phyloP scores from a whole-genome alignment of 2,113 vertebrate genomes.

The Madoqua kirkii region DNA sequence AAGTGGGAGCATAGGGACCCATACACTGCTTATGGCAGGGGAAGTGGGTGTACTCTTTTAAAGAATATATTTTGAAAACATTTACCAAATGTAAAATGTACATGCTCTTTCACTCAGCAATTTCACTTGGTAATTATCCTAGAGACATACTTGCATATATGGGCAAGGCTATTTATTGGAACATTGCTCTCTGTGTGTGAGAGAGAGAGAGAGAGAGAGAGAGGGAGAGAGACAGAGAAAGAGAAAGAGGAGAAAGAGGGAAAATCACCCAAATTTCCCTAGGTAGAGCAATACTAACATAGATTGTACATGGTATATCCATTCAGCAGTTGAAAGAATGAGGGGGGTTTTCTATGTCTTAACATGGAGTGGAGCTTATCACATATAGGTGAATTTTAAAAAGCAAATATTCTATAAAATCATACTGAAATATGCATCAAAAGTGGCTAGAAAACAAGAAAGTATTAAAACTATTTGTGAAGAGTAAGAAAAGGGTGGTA shows the following conservation, averaged over 20 bases:
- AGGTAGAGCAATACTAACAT: neutral
- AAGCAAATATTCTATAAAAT: neutral
- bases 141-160: neutral
- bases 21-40: neutral
- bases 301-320: neutral
- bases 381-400: neutral
- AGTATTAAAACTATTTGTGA: neutral
- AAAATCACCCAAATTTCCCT: neutral
- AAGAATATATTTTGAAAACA: neutral
- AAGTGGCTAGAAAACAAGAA: neutral
- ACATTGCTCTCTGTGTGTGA: neutral
- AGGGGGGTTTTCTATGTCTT: neutral
- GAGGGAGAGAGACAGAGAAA: neutral
- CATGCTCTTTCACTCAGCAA: neutral
- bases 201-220: neutral
- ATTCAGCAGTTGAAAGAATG: neutral
- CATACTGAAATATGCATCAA: neutral
- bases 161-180: neutral
- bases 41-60: neutral
- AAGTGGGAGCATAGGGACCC: fast-evolving
- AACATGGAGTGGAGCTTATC: neutral
- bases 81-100: neutral
- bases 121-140: neutral
- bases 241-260: neutral
- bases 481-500: neutral